Evolutionary conservation across 2,888 invertebrate species (phyloP).

Genomic region (Entomobrya multifasciata): DNA sequence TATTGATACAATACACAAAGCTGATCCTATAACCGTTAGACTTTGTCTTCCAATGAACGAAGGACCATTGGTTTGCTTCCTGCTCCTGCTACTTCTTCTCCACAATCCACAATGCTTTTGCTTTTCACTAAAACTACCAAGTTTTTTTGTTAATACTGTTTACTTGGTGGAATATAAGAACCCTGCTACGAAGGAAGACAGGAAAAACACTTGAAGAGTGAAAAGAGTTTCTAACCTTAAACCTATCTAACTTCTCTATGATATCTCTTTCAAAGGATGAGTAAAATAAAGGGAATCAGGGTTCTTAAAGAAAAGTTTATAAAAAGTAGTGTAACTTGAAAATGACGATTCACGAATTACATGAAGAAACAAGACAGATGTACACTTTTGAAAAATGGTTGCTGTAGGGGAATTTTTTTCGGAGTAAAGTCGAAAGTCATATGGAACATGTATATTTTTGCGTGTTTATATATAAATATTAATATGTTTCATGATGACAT

Average conservation of each 20-base stretch:
- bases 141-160: no score
- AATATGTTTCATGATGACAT: constrained; percentile 45
- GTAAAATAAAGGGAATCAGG: constrained; percentile 29
- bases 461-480: neutral
- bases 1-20: constrained; percentile 30
- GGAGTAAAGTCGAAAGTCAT: no score
- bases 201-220: no score
- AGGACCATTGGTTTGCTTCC: neutral
- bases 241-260: no score
- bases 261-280: no score
- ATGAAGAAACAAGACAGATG: neutral
- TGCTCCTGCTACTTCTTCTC: neutral
- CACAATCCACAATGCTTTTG: no score
- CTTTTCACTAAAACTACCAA: no score
- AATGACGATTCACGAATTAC: constrained; percentile 19
- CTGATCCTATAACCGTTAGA: neutral
- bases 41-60: neutral
- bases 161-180: no score
- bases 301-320: constrained; percentile 39
- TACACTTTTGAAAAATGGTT: no score
- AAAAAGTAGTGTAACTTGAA: constrained; percentile 24
- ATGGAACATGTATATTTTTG: neutral
- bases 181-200: constrained; percentile 37
- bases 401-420: no score
- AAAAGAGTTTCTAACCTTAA: no score